Base-by-base conservation (phyloP, 2,113 vertebrate genomes). In the Mohoua ochrocephala region DNA sequence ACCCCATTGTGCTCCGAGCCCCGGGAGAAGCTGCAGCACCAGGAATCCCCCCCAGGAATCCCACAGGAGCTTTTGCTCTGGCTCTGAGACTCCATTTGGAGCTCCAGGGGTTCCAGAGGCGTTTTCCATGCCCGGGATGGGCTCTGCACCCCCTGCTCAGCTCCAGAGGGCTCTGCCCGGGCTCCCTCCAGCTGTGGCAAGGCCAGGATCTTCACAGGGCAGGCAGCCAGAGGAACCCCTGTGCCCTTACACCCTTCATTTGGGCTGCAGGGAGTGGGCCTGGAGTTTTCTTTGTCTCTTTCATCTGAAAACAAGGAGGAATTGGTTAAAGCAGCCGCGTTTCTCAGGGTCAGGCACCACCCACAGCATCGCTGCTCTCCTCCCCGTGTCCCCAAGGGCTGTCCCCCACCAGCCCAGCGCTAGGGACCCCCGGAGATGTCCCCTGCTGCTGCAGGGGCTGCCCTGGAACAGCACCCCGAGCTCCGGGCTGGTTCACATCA, bases 271-370 rank as follows among this genome's bases (percentile, higher is more conserved):
- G 93, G 65, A 11, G 23, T 9, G 0, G 45, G 77, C 45, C n/a
- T 69, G 79, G 10, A 23, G 73, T 96, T 94, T 37, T 91, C 91
- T 79, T 92, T 94, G 73, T 93, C 91, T 59, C 45, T 78, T 31
- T 74, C 95, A 96, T 44, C 98, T 98, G 95, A 11, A 84, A 95
- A 50, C 77, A 69, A 11, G 64, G 89, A 0, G 6, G 69, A 73
- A 31, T 2, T 30, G 37, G 89, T 57, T 50, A 91, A 63, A 61
- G 9, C 57, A 52, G 35, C 8, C 8, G 4, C 33, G 4, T 1
- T 28, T 9, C 45, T 50, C 60, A 4, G 53, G 30, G 39, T 10
- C 1, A 27, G 6, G 5, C 35, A 2, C 11, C 12, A 13, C 49
- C 31, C 82, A 15, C 16, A 37, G 47, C 52, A 15, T 10, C 39